phyloP scores from a whole-genome alignment of 2,888 invertebrate species.

The Drosophila rellima region DNA sequence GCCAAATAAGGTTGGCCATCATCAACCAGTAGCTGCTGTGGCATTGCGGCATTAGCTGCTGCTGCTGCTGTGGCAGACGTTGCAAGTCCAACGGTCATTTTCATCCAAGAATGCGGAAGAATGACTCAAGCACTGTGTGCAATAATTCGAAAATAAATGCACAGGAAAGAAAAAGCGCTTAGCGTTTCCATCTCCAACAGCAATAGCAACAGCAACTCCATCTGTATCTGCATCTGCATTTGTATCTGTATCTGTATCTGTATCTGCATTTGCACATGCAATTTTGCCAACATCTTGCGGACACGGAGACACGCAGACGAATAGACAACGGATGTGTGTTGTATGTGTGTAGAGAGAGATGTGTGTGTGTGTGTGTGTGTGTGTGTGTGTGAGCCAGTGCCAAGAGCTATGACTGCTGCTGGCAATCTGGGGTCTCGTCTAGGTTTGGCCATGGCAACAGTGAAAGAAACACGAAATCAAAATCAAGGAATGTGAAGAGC shows the following conservation, averaged over 20 bases:
- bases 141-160: slow-evolving; percentile 83
- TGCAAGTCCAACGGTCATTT: slow-evolving; percentile 78
- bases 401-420: slow-evolving; percentile 20
- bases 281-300: slow-evolving; percentile 41
- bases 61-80: slow-evolving; percentile 10
- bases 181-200: slow-evolving; percentile 65
- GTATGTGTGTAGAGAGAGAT: neutral
- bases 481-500: slow-evolving; percentile 11
- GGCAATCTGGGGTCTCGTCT: slow-evolving; percentile 23
- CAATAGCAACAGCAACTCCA: slow-evolving; percentile 47
- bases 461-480: slow-evolving; percentile 2
- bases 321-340: slow-evolving; percentile 40
- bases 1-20: slow-evolving; percentile 69
- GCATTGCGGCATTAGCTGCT: slow-evolving; percentile 1
- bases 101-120: slow-evolving; percentile 83
- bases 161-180: slow-evolving; percentile 72
- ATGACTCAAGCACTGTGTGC: slow-evolving; percentile 81
- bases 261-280: slow-evolving; percentile 43
- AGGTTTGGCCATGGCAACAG: slow-evolving; percentile 29
- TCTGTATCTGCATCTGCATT: slow-evolving; percentile 39
- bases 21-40: slow-evolving; percentile 19
- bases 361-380: neutral
- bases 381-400: slow-evolving; percentile 19
- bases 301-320: slow-evolving; percentile 5
- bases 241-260: slow-evolving; percentile 20